A percentile compares a stretch with the other conserved stretches of the same genome.
Conservation (phyloP, 1,140 invertebrate genomes). For the Drosophila hydei region DNA sequence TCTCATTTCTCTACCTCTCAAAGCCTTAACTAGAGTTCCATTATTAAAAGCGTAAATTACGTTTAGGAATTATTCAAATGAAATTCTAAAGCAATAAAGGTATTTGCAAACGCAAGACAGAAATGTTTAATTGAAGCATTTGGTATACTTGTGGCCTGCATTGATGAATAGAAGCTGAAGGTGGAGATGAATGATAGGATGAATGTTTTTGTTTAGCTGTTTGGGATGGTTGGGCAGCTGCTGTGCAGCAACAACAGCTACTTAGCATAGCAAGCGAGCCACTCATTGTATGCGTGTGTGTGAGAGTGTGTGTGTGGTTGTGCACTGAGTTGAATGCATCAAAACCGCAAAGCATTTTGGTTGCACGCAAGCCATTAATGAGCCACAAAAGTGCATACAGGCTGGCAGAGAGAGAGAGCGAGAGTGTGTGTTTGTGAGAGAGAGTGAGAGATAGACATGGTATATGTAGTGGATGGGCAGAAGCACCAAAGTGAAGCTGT, state of each 20-base stretch:
- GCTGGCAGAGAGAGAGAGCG: background rate
- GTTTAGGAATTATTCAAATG: background rate
- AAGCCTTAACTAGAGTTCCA: background rate
- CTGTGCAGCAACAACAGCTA: constrained; percentile 50
- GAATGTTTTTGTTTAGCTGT: background rate
- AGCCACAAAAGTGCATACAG: constrained; percentile 75
- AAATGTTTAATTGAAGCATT: background rate
- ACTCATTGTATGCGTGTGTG: constrained; percentile 3
- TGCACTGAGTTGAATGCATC: constrained; percentile 38
- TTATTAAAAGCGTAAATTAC: background rate
- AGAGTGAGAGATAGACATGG: background rate
- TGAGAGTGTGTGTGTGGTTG: background rate
- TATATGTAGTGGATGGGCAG: constrained; percentile 9
- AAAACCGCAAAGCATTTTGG: constrained; percentile 70
- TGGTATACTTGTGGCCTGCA: background rate
- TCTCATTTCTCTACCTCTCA: too few species aligned
- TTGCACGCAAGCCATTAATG: constrained; percentile 73
- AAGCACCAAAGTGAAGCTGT: constrained; percentile 20
- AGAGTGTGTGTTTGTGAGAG: background rate
- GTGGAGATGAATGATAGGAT: background rate
- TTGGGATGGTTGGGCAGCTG: background rate
- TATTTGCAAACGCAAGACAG: background rate
- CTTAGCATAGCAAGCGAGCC: constrained; percentile 65
- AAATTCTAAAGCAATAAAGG: background rate
- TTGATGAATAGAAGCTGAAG: background rate